Evolutionary conservation across 2,113 vertebrate species (phyloP).

Genomic region (Anthoscopus minutus): DNA sequence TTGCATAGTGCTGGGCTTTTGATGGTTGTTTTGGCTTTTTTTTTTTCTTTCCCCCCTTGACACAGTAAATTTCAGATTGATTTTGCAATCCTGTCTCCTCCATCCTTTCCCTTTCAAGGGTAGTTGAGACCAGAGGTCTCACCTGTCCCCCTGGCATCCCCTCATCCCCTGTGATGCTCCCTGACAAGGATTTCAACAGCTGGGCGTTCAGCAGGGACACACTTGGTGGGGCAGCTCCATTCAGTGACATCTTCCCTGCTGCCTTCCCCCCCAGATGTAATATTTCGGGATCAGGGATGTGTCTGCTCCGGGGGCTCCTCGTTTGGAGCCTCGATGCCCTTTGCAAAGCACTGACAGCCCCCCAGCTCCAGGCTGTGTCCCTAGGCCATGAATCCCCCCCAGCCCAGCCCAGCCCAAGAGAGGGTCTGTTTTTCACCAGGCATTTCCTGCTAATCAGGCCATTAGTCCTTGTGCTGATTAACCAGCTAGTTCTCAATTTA

Average conservation of each 20-base stretch:
- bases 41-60: not conserved
- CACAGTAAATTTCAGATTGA: conserved; percentile 39
- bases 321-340: not conserved
- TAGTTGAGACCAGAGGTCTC: not conserved
- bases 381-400: not conserved
- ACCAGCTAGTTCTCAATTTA: conserved; percentile 46
- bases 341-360: not conserved
- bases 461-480: conserved; percentile 56
- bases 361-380: not conserved
- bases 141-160: not conserved
- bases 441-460: conserved; percentile 51
- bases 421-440: not conserved
- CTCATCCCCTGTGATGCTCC: not conserved
- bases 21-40: too few species aligned
- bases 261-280: not conserved
- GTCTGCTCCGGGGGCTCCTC: not conserved
- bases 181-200: not conserved
- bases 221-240: not conserved
- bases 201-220: not conserved
- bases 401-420: not conserved
- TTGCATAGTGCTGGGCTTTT: not conserved
- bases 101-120: not conserved
- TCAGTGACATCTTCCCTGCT: not conserved
- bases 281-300: not conserved
- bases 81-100: not conserved